These are phyloP conservation scores for Plagodis dolabraria DNA, from an alignment of 2,888 invertebrate genomes.

Conservation along the genomic window DNA sequence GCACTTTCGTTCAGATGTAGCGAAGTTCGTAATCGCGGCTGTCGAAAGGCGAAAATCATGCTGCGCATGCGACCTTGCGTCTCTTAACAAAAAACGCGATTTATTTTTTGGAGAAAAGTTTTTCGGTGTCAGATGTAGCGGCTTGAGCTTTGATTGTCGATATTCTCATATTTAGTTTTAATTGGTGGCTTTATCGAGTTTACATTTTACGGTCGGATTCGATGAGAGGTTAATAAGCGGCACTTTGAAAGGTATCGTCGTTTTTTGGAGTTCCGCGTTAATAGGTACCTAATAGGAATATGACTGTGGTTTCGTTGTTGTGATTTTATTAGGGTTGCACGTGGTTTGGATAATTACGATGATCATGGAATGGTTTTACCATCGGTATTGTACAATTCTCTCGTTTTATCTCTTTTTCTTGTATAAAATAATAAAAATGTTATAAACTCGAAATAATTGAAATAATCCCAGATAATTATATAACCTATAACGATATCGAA, in stretches of 20 bases:
- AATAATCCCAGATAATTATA: constrained; percentile 16
- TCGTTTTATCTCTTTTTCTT: constrained; percentile 23
- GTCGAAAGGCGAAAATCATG: constrained; percentile 81
- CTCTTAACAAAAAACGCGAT: constrained; percentile 74
- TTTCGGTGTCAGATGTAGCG: constrained; percentile 82
- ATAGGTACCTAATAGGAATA: constrained; percentile 70
- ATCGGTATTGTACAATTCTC: constrained; percentile 33
- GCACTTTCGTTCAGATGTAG: constrained; percentile 37
- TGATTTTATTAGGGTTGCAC: constrained; percentile 68
- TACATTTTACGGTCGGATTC: constrained; percentile 84
- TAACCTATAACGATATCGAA: constrained; percentile 13
- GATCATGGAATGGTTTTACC: constrained; percentile 38
- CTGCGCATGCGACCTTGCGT: constrained; percentile 78
- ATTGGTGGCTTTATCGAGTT: constrained; percentile 85
- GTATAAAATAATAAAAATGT: constrained; percentile 16
- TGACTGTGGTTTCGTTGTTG: constrained; percentile 62
- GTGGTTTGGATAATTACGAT: constrained; percentile 46
- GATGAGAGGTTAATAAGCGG: constrained; percentile 85
- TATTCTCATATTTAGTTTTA: constrained; percentile 85
- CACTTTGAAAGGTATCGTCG: constrained; percentile 81
- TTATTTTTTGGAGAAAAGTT: constrained; percentile 78
- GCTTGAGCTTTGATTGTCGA: constrained; percentile 82
- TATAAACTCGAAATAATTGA: constrained; percentile 20
- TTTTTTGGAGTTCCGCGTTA: constrained; percentile 79
- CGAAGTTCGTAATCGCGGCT: constrained; percentile 59